Evolutionary conservation across 2,113 vertebrate genomes (phyloP).

Genomic region (Pantherophis guttatus): DNA sequence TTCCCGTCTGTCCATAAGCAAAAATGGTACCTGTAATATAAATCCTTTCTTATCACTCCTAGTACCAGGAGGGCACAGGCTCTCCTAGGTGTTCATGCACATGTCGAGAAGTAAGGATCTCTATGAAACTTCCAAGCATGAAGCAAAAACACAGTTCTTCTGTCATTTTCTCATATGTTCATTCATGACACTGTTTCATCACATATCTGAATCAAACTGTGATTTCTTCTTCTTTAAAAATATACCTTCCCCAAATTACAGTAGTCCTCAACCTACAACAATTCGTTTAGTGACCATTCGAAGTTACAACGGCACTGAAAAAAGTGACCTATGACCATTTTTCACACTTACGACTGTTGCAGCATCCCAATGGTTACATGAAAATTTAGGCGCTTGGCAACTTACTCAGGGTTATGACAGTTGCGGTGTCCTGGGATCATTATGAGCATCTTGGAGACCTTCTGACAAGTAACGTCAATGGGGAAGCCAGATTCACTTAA

Average conservation of each 20-base stretch:
- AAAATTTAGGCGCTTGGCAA: not conserved
- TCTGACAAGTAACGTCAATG: not conserved
- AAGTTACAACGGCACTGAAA: not conserved
- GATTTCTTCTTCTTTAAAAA: not conserved
- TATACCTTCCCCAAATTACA: not conserved
- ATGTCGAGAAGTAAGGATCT: not conserved
- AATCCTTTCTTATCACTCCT: not conserved
- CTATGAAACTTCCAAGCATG: not conserved
- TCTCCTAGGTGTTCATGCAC: not conserved
- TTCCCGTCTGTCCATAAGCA: conserved; percentile 98
- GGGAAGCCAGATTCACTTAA: not conserved
- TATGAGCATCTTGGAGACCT: not conserved
- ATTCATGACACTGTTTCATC: not conserved
- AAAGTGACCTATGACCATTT: not conserved
- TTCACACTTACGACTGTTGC: not conserved
- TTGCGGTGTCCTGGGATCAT: not conserved
- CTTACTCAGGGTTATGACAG: not conserved
- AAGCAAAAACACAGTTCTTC: not conserved
- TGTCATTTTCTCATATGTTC: no score
- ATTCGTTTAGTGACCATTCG: not conserved
- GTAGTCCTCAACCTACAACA: not conserved
- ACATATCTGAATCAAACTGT: not conserved
- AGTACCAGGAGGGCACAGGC: not conserved
- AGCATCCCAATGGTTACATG: not conserved
- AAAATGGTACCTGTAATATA: conserved; percentile 90